Evolutionary conservation across 1,140 invertebrate species (phyloP).

Genomic region (Delia radicum): DNA sequence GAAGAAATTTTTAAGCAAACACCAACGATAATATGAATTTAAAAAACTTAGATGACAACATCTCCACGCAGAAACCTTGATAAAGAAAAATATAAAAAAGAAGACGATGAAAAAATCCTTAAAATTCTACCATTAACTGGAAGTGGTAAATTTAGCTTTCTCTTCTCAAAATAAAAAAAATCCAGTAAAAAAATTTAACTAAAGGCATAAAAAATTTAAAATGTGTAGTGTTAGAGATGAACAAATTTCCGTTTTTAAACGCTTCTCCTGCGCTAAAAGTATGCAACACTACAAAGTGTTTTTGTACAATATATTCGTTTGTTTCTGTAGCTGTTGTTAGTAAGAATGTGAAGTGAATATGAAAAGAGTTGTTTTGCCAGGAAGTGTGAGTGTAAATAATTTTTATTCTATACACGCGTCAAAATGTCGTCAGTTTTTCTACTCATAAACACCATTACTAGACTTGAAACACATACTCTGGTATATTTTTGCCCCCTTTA

Average conservation of each 20-base stretch:
- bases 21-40: too few relatives aligned
- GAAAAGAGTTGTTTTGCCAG: neutral
- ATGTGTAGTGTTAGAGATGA: neutral
- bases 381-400: neutral
- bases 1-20: too few relatives aligned
- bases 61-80: too few relatives aligned
- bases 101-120: too few relatives aligned
- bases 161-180: too few relatives aligned
- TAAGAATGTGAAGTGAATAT: neutral
- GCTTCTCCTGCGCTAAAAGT: neutral
- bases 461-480: too few relatives aligned
- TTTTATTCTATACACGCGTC: constrained; percentile 15
- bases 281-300: neutral
- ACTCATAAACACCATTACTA: neutral
- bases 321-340: neutral
- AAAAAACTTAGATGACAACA: too few relatives aligned
- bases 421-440: constrained; percentile 12
- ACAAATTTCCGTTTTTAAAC: neutral
- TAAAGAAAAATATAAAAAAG: too few relatives aligned
- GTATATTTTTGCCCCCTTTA: too few relatives aligned
- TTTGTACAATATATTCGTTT: neutral
- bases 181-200: too few relatives aligned
- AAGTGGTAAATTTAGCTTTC: too few relatives aligned
- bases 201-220: neutral
- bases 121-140: too few relatives aligned